Conservation (phyloP, 1,140 invertebrate species). For the Dryas iulia region DNA sequence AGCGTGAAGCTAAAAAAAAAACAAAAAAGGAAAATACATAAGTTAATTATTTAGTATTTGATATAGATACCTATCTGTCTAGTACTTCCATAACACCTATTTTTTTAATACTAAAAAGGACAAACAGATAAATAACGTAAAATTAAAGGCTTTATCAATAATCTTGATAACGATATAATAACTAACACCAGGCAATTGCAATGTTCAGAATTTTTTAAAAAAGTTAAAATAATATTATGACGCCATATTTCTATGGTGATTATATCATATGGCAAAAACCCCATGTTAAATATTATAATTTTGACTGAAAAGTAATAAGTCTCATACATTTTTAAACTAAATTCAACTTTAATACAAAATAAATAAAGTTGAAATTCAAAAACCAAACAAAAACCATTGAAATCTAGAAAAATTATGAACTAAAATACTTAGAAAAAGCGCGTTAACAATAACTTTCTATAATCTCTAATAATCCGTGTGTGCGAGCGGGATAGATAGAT, state of each 20-base stretch:
- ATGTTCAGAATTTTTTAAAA: conserved; percentile 56
- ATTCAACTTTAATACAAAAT: conserved; percentile 21
- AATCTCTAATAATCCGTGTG: conserved; percentile 63
- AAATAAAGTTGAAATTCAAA: conserved; percentile 30
- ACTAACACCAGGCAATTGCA: conserved; percentile 51
- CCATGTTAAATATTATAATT: conserved; percentile 66
- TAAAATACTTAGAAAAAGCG: conserved; percentile 65
- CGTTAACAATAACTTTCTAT: conserved; percentile 66
- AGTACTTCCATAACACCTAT: not conserved
- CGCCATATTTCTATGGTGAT: conserved; percentile 62
- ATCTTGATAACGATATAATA: conserved; percentile 69
- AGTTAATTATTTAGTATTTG: too few species aligned
- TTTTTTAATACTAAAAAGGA: conserved; percentile 16
- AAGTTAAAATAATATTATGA: conserved; percentile 42
- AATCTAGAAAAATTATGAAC: conserved; percentile 45
- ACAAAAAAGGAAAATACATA: too few species aligned
- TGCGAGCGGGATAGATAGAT: conserved; percentile 43
- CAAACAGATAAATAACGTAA: conserved; percentile 13
- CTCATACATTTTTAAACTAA: conserved; percentile 6
- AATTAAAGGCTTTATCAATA: conserved; percentile 59
- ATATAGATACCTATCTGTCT: too few species aligned
- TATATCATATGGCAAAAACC: conserved; percentile 65
- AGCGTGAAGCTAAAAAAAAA: too few species aligned
- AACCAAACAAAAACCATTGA: conserved; percentile 10
- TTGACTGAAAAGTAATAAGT: conserved; percentile 33